Evolutionary conservation across 2,888 invertebrate genomes (phyloP).

Genomic region (Thecophora atra): DNA sequence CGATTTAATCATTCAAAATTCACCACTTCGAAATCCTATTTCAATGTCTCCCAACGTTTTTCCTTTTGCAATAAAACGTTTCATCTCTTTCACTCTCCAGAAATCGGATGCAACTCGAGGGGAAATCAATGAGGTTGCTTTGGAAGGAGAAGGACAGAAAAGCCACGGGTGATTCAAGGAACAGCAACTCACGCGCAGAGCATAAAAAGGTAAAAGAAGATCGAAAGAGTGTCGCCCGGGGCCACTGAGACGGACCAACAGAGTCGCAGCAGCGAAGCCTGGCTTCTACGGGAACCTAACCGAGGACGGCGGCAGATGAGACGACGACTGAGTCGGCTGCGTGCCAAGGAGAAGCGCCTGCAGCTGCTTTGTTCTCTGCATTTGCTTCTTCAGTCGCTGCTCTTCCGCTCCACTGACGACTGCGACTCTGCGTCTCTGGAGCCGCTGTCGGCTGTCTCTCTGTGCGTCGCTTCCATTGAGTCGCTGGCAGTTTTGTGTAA

Average conservation of each 20-base stretch:
- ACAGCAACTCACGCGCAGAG: not conserved
- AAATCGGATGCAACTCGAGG: not conserved
- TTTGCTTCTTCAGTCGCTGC: not conserved
- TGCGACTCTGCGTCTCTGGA: not conserved
- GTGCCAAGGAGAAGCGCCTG: not conserved
- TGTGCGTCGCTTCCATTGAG: not conserved
- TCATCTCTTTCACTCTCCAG: not conserved
- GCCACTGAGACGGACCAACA: not conserved
- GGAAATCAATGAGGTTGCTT: not conserved
- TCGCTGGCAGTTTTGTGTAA: slow-evolving; percentile 33
- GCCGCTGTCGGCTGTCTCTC: not conserved
- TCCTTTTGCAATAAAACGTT: too few relatives aligned
- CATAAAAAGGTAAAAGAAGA: not conserved
- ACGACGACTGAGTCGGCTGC: not conserved
- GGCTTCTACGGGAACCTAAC: not conserved
- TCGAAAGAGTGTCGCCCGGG: not conserved
- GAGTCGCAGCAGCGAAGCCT: not conserved
- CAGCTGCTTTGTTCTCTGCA: not conserved
- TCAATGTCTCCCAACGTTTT: too few relatives aligned
- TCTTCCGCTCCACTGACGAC: not conserved
- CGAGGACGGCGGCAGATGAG: not conserved
- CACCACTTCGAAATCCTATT: too few relatives aligned
- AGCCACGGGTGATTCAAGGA: not conserved
- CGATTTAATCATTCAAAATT: too few relatives aligned
- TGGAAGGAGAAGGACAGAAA: not conserved